Evolutionary conservation across 2,113 vertebrate genomes (phyloP).

Genomic region (Antechinus flavipes): DNA sequence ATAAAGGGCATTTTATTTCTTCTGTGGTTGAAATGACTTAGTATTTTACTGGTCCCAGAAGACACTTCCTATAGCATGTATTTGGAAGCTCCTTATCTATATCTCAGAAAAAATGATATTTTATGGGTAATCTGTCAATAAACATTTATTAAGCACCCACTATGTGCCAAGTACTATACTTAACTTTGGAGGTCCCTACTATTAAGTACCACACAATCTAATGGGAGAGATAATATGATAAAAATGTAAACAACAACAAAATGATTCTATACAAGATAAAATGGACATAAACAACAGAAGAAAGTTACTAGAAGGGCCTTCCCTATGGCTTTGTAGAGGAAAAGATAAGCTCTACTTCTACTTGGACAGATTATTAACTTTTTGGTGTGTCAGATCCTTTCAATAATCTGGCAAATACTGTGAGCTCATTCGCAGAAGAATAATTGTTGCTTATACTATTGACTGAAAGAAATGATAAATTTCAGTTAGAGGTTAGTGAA

Average conservation of each 20-base stretch:
- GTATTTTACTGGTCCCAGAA: constrained; percentile 26
- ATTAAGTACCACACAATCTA: background rate
- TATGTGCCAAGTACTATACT: background rate
- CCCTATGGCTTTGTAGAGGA: background rate
- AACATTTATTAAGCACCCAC: background rate
- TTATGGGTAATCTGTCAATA: background rate
- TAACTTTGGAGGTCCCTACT: background rate
- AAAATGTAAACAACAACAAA: background rate
- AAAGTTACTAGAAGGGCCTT: background rate
- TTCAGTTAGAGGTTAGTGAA: background rate
- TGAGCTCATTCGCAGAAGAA: background rate
- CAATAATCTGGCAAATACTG: background rate
- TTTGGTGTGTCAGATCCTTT: background rate
- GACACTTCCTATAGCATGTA: background rate
- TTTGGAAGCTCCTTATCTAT: constrained; percentile 25
- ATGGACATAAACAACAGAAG: background rate
- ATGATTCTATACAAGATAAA: background rate
- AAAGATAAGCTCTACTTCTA: background rate
- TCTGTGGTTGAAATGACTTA: constrained; percentile 29
- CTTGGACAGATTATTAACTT: background rate
- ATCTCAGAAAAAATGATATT: background rate
- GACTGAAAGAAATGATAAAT: background rate
- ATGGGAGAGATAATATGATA: background rate
- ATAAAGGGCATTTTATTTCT: constrained; percentile 67
- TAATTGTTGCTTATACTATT: background rate